Evolutionary conservation across 2,888 invertebrate species (phyloP), one percentile per base, ranked within the genome.

Genomic region (Apodemia hepburni): DNA sequence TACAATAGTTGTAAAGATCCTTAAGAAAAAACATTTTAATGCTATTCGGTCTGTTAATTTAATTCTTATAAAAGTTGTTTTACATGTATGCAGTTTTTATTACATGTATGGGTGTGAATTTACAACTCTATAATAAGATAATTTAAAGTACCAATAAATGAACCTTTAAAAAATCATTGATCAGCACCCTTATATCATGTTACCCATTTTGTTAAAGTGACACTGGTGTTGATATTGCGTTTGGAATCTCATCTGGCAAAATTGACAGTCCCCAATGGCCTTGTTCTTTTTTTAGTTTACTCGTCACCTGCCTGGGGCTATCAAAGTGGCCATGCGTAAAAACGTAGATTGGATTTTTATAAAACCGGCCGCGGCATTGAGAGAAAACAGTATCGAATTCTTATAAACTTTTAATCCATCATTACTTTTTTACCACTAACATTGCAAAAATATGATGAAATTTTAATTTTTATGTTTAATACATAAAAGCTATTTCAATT

Each of bases 141-240:
- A 38, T 45, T 45, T 6, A 45, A 45, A n/a, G 2, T 45, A 45
- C 6, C n/a, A 45, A 45, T 7, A n/a, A n/a, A 45, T n/a, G 0
- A 45, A 45, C 45, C n/a, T 45, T 38, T 6, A 45, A 45, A 45
- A n/a, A n/a, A n/a, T 45, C n/a, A n/a, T 45, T 45, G 45, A 45
- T n/a, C 4, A 1, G n/a, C 81, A 77, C 87, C 85, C 85, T 83
- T 82, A 76, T 77, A 84, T 82, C 81, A 80, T 80, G 80, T 84
- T 84, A 85, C 87, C 91, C 91, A 92, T 90, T 92, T 87, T 89
- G 78, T 84, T 85, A 89, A 91, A 91, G 90, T 91, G 92, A 90
- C 87, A 88, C 87, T 86, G 90, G 91, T 88, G 87, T 80, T 85
- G 81, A 81, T 78, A 76, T 77, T 84, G 85, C 78, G 85, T 85